Evolutionary conservation across 2,888 invertebrate genomes (phyloP), one percentile per base, ranked within the genome.

Genomic region (Platycheirus rosarum): DNA sequence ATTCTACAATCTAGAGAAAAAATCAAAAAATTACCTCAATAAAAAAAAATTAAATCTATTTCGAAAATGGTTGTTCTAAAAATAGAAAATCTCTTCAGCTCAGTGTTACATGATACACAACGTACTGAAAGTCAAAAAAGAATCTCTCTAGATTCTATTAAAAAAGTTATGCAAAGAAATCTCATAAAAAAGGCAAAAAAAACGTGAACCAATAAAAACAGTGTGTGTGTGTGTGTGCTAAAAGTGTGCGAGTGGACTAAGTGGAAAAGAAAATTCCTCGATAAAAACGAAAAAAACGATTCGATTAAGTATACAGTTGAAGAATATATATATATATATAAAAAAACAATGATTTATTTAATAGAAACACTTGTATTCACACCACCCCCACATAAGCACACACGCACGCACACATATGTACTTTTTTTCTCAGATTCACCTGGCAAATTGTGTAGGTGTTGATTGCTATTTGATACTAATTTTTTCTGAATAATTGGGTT

Each of bases 91-190:
- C 84, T 78, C 84, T 85, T 84, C 84, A 86, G 86, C 87, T 86
- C 86, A 86, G 86, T 86, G 87, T 87, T 87, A 87, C 86, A 86
- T 87, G 87, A 86, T 87, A 86, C 86, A 86, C 77, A 77, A 76
- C 51, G 53, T 66, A 66, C 80, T 70, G 65, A 80, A 80, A 80
- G 53, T 60, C 37, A 70, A 76, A 57, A 53, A 65, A 75, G 49
- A 48, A 44, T 66, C 35, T 53, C 18, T 78, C 42, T 37, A 2
- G n/a, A 44, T 46, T 44, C 35, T 53, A 53, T 53, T 13, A 49
- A 53, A n/a, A 76, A 66, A 82, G 80, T 77, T 82, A 77, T 77
- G 77, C 77, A 82, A 82, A 82, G 63, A 40, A 65, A 71, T 49
- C 20, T 40, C 23, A 40, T 23, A 20, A 40, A 42, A 48, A 74